Percentiles rank a stretch among this genome's conserved stretches.
Conservation (phyloP, 1,140 invertebrate genomes). For the Sycobia sp. region DNA sequence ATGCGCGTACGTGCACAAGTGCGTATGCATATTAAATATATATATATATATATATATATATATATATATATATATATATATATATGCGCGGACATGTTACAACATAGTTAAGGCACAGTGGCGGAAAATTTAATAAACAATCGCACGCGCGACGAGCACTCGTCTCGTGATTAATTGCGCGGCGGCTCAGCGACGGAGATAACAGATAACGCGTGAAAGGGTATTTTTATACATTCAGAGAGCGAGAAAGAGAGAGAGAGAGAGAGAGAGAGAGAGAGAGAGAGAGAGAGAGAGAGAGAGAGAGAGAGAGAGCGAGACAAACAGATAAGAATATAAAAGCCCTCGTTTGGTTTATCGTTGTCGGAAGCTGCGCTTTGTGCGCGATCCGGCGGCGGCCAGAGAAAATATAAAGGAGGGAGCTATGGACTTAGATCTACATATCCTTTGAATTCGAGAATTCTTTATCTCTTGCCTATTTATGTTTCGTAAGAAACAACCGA, state of each 20-base stretch:
- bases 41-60: too few species aligned
- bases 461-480: background rate
- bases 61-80: too few species aligned
- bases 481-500: background rate
- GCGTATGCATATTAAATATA: too few species aligned
- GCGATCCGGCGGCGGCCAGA: background rate
- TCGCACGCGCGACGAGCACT: background rate
- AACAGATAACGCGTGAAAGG: conserved; percentile 6
- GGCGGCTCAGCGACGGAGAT: background rate
- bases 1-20: too few species aligned
- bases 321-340: conserved; percentile 32
- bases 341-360: conserved; percentile 30
- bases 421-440: background rate
- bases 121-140: conserved; percentile 24
- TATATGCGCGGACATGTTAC: too few species aligned
- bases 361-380: conserved; percentile 27
- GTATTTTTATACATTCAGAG: too few species aligned
- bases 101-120: too few species aligned
- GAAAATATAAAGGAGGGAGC: too few species aligned
- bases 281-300: background rate
- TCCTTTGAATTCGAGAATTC: conserved; percentile 5
- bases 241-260: too few species aligned
- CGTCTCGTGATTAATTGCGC: conserved; percentile 25
- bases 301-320: conserved; percentile 7
- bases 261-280: background rate